Percentiles rank a stretch among this genome's conserved stretches.
Conservation (phyloP, 2,797 vertebrate genomes). For the Apodemus agrarius region DNA sequence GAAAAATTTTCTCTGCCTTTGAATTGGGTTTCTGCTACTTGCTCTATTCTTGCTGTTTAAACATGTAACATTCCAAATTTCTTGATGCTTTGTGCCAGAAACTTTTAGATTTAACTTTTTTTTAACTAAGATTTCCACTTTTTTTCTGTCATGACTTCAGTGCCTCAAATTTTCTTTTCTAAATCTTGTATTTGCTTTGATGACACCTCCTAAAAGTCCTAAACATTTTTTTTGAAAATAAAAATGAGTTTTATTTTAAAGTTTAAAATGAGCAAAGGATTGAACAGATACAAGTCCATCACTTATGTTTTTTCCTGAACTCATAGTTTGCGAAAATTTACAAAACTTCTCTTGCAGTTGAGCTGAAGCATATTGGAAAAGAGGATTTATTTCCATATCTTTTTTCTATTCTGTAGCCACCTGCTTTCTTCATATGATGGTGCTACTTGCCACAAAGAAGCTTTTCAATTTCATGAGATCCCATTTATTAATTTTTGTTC, state of each 20-base stretch:
- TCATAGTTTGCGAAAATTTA: neutral
- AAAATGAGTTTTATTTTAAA: constrained; percentile 37
- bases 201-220: neutral
- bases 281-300: neutral
- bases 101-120: neutral
- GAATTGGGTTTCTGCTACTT: neutral
- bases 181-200: neutral
- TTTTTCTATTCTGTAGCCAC: neutral
- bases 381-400: neutral
- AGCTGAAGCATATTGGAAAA: neutral
- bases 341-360: neutral
- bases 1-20: neutral
- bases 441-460: neutral
- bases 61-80: neutral
- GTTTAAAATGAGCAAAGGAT: constrained; percentile 25
- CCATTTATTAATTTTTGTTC: neutral
- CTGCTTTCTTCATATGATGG: neutral
- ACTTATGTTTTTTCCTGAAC: neutral
- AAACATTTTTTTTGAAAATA: neutral
- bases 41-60: too few relatives aligned
- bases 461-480: neutral
- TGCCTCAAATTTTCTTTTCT: neutral
- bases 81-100: neutral
- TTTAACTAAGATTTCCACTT: neutral
- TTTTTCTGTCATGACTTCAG: neutral